Base-by-base conservation (phyloP, 2,888 invertebrate genomes). In the Sarcophaga subvicina region DNA sequence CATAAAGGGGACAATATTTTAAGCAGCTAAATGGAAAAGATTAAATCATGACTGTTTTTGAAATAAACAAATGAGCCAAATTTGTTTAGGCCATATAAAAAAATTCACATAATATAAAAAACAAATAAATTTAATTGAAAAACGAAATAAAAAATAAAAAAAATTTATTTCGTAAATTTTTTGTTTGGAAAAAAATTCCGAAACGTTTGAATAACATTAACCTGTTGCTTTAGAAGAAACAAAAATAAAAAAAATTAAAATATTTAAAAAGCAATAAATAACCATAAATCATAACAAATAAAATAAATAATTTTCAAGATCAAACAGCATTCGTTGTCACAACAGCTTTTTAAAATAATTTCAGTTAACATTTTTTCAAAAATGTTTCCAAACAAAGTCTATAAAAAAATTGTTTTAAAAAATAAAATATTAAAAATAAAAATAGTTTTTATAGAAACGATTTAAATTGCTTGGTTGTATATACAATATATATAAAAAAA, bases 21-120 rank as follows among this genome's bases (percentile, higher is more conserved):
- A 37, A 37, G 37, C 37, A 37, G 37, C 37, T 8, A 37, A 37
- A 37, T 22, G 62, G 54, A 70, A 27, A 72, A 72, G 11, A 37
- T 72, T 27, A 60, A 72, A 72, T 72, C 72, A 72, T 72, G n/a
- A 27, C 25, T 54, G 12, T 3, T 54, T 54, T 54, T 54, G 17
- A 54, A 54, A 59, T 20, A 6, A n/a, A 54, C 14, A 27, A 27
- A 27, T 17, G 25, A 25, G 49, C 22, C 49, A 25, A 11, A 22
- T 20, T 20, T 62, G 62, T 62, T 62, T 62, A 20, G 62, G 10
- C 10, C 22, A 22, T 10, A 20, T 10, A 10, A 69, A 6, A 6
- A 37, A 12, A 27, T 14, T 4, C 1, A 70, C 5, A 45, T n/a
- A 62, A 22, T 17, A 27, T 11, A 17, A n/a, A 54, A 10, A 27